Conservation (phyloP, 2,113 vertebrate genomes). For the Myodes glareolus region DNA sequence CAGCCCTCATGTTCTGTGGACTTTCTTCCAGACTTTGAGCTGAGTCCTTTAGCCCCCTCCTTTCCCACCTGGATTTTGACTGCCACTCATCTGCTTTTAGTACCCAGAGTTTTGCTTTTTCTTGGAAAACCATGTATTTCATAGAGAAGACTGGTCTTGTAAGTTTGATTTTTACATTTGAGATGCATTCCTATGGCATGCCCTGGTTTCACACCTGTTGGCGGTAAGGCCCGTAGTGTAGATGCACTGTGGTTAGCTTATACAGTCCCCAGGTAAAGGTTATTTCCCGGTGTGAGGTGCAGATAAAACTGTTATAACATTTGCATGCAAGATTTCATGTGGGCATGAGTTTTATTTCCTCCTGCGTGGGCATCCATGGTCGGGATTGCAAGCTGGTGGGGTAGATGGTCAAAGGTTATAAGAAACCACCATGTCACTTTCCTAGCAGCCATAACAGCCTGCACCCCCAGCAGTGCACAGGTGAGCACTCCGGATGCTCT, state of each 20-base stretch:
- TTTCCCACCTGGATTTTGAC: neutral
- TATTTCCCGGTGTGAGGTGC: neutral
- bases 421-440: neutral
- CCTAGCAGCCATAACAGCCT: neutral
- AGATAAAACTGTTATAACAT: neutral
- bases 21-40: neutral
- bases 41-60: neutral
- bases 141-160: neutral
- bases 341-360: neutral
- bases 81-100: neutral
- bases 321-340: neutral
- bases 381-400: neutral
- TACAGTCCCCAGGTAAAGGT: neutral
- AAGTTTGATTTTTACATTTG: neutral
- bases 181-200: neutral
- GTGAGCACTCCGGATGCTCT: no score
- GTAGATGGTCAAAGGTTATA: neutral
- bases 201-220: neutral
- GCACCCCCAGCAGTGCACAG: no score
- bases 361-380: neutral
- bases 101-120: neutral
- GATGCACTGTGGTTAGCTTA: neutral
- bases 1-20: neutral
- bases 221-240: rapidly evolving
- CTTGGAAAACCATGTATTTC: neutral